phyloP scores from a whole-genome alignment of 2,888 invertebrate genomes.

The Argyresthia goedartella region DNA sequence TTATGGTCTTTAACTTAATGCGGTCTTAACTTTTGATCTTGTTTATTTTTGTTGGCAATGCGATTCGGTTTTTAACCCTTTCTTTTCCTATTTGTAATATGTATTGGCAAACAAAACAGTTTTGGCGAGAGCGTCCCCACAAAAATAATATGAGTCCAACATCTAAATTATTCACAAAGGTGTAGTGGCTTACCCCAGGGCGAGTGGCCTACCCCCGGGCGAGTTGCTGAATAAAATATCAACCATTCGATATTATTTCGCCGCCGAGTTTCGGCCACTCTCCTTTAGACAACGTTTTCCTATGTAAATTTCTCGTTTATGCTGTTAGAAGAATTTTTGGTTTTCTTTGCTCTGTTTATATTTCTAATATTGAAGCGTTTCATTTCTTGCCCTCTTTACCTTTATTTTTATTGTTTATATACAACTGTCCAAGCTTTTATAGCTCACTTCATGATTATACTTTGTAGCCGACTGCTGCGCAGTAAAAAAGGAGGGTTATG shows the following conservation, averaged over 20 bases:
- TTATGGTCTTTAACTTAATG: not conserved
- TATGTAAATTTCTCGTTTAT: constrained; percentile 16
- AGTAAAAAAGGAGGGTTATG: too few species aligned
- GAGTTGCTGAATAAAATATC: constrained; percentile 58
- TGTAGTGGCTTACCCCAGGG: constrained; percentile 41
- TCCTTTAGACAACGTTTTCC: constrained; percentile 19
- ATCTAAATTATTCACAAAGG: constrained; percentile 63
- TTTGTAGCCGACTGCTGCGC: too few species aligned
- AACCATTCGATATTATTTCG: constrained; percentile 52
- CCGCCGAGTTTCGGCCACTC: constrained; percentile 32
- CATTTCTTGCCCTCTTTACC: too few species aligned
- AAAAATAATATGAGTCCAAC: constrained; percentile 58
- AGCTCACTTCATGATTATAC: too few species aligned
- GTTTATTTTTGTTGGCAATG: not conserved
- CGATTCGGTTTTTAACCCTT: not conserved
- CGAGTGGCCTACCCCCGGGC: constrained; percentile 34
- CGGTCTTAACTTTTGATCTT: not conserved
- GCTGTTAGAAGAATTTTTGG: constrained; percentile 5
- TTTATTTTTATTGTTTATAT: not conserved
- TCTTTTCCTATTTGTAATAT: constrained; percentile 2
- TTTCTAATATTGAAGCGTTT: not conserved
- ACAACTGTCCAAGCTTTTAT: too few species aligned
- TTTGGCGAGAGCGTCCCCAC: constrained; percentile 34
- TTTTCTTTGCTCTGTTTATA: not conserved
- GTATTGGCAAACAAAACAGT: constrained; percentile 4